Base-by-base conservation (phyloP, 2,888 invertebrate species). In the Melanostoma scalare region DNA sequence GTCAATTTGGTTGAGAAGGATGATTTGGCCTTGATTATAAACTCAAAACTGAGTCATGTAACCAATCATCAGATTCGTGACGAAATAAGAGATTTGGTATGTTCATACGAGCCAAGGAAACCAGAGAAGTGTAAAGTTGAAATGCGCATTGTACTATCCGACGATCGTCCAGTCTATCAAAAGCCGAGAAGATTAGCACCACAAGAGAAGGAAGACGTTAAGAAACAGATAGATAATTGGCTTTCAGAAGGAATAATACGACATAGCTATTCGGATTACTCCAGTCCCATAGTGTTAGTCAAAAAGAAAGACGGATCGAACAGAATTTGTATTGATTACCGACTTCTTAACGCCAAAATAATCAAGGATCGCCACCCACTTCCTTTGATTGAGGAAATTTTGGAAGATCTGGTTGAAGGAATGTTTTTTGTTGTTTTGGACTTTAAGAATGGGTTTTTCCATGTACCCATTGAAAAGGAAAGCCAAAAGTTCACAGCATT, bases 161-260 rank as follows among this genome's bases (percentile, higher is more conserved):
- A 20, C 20, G 20, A 20, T 20, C 20, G 20, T 20, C 20, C 20
- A 20, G 20, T 20, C 20, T 20, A 20, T 20, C 20, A 20, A 20
- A 20, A 20, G 20, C 20, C 20, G 20, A 20, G 20, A 20, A 20
- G 20, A 20, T 20, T 20, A 20, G 20, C 20, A 20, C 69, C 69
- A 6, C 20, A 10, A 4, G 85, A 86, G 71, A 78, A 69, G 42
- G 30, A 44, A n/a, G 35, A 46, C n/a, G 78, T 90, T 0, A 86
- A 89, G 4, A 46, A 78, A 0, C 88, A 88, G 76, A 86, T 90
- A 31, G 63, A 86, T 0, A 56, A 80, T 20, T 90, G 90, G 89
- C 10, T 89, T 6, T 35, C 85, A 4, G 85, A 88, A 5, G 88
- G 87, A 5, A 87, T 90, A 20, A 20, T 20, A 20, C 20, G 20